These are phyloP conservation scores for Trinorchestia longiramus DNA, from an alignment of 1,140 invertebrate genomes.

Conservation along the genomic window DNA sequence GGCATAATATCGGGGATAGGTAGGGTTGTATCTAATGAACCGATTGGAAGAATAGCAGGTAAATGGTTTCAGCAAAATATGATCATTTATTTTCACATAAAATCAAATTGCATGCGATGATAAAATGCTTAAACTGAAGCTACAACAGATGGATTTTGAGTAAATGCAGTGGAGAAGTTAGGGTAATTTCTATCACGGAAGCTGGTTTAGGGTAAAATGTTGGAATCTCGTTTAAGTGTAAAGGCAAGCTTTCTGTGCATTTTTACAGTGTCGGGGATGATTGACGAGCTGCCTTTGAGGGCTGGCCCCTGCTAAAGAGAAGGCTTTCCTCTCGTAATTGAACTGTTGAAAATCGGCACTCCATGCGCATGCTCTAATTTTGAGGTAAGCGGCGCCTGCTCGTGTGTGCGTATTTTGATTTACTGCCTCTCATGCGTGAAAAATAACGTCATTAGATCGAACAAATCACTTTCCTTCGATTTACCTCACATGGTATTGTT, in stretches of 20 bases:
- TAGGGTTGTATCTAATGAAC: too few relatives aligned
- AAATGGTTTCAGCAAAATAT: background rate
- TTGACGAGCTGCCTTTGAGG: slow-evolving; percentile 9
- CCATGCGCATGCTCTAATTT: background rate
- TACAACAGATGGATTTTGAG: background rate
- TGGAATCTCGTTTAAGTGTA: background rate
- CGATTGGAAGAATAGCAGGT: too few relatives aligned
- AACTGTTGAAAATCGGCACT: background rate
- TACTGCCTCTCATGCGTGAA: background rate
- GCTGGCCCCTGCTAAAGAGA: background rate
- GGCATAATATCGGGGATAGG: too few relatives aligned
- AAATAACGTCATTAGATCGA: background rate
- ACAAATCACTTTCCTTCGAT: background rate
- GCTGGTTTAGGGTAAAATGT: background rate
- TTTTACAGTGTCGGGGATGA: background rate
- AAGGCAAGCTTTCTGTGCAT: background rate
- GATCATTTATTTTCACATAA: background rate
- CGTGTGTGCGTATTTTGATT: background rate
- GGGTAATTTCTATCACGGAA: background rate
- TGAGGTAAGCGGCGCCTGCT: background rate
- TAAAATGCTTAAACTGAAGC: background rate
- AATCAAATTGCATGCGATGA: background rate
- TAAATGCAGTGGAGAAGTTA: background rate
- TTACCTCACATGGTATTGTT: background rate
- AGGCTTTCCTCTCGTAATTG: slow-evolving; percentile 5